Evolutionary conservation across 2,113 vertebrate species (phyloP).

Genomic region (Lonchura striata): DNA sequence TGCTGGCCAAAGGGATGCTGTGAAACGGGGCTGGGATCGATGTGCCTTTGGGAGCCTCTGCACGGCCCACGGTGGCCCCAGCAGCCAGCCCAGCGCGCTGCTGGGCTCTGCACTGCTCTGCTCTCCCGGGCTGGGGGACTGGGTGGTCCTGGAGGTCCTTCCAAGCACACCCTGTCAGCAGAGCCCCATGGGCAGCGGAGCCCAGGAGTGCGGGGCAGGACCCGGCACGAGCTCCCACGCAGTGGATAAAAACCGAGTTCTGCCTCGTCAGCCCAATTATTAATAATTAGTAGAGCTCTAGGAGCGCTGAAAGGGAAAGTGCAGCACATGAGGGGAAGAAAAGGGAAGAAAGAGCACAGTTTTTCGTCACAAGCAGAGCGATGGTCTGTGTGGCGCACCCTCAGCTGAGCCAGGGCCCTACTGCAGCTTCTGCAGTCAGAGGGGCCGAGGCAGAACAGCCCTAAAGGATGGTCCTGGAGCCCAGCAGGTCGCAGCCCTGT

Average conservation of each 20-base stretch:
- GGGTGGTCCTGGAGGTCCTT: accelerated
- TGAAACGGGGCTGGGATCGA: background rate
- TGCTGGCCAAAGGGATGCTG: background rate
- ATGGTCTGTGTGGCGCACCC: background rate
- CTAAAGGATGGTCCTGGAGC: accelerated
- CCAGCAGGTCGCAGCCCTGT: accelerated
- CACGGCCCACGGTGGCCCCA: background rate
- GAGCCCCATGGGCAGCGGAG: background rate
- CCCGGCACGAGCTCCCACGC: accelerated
- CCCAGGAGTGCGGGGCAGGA: background rate
- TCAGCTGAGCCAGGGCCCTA: background rate
- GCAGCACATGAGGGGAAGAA: accelerated
- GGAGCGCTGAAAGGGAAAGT: conserved; percentile 1
- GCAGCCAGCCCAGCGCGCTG: accelerated
- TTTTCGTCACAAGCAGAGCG: accelerated
- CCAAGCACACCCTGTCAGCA: accelerated
- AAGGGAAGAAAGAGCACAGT: background rate
- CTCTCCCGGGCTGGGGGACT: background rate
- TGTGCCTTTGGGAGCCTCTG: background rate
- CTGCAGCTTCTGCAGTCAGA: background rate
- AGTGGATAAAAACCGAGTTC: background rate
- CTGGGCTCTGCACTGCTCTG: background rate
- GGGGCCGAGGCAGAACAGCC: background rate
- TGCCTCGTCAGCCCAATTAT: conserved; percentile 14
- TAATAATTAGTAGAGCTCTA: conserved; percentile 17